Evolutionary conservation across 2,113 vertebrate genomes (phyloP).

Genomic region (Rhodinocichla rosea): DNA sequence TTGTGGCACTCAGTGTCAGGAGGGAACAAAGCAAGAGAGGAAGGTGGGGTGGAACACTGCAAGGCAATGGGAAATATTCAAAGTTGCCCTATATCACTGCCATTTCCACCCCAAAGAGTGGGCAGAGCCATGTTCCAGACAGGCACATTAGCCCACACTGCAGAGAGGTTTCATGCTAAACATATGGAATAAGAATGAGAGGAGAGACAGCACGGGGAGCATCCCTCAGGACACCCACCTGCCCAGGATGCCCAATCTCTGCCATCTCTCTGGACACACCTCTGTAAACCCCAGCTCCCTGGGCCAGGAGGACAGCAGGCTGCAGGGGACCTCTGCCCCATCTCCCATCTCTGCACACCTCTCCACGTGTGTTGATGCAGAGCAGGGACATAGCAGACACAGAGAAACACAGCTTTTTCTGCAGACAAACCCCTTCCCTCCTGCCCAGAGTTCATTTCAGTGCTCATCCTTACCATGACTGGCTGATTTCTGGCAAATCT

Average conservation of each 20-base stretch:
- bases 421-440: neutral
- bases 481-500: neutral
- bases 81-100: neutral
- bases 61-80: neutral
- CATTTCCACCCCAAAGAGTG: neutral
- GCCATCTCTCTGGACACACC: neutral
- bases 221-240: neutral
- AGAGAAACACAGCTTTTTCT: neutral
- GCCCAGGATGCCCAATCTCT: neutral
- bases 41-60: neutral
- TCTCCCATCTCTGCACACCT: neutral
- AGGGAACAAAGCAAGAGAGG: neutral
- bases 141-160: accelerated
- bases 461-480: neutral
- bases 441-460: accelerated
- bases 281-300: neutral
- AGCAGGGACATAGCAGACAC: neutral
- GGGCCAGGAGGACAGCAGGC: accelerated
- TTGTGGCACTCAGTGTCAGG: neutral
- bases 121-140: neutral
- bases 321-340: neutral
- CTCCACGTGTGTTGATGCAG: accelerated
- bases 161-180: neutral
- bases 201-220: accelerated
- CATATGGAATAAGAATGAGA: neutral